Conservation (phyloP, 2,888 invertebrate species). For the Phengaris arion region DNA sequence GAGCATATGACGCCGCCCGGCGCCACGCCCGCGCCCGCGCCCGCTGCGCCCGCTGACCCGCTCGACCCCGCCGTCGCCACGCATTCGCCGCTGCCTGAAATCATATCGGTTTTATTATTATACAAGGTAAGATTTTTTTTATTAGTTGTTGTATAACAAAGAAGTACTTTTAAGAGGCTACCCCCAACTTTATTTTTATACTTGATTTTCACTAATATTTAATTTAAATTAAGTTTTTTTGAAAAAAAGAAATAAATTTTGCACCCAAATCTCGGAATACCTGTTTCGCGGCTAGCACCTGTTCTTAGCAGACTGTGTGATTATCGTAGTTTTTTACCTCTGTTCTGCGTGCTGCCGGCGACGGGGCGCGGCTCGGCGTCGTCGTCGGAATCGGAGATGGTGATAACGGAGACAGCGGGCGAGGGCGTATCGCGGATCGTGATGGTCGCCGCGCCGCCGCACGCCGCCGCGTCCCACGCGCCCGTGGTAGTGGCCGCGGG, state of each 20-base stretch:
- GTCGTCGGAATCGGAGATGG: slow-evolving; percentile 96
- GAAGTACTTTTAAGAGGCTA: no score
- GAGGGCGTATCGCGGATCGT: slow-evolving; percentile 97
- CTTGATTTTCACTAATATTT: no score
- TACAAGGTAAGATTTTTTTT: no score
- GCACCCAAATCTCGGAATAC: no score
- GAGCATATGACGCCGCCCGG: slow-evolving; percentile 62
- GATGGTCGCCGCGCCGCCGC: slow-evolving; percentile 84
- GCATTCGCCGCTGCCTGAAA: slow-evolving; percentile 52
- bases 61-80: slow-evolving; percentile 35
- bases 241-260: no score
- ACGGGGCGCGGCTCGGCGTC: slow-evolving; percentile 71
- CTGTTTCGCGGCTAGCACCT: no score
- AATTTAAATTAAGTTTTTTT: no score
- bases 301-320: no score
- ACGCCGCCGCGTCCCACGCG: slow-evolving; percentile 40
- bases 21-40: slow-evolving; percentile 35
- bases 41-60: slow-evolving; percentile 17
- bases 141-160: no score
- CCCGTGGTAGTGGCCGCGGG: slow-evolving; percentile 42
- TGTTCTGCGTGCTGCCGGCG: slow-evolving; percentile 39
- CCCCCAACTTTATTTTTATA: no score
- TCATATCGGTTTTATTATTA: not conserved
- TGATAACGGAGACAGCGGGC: slow-evolving; percentile 96
- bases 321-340: not conserved